Evolutionary conservation across 2,797 vertebrate genomes (phyloP).

Genomic region (Etheostoma perlongum): DNA sequence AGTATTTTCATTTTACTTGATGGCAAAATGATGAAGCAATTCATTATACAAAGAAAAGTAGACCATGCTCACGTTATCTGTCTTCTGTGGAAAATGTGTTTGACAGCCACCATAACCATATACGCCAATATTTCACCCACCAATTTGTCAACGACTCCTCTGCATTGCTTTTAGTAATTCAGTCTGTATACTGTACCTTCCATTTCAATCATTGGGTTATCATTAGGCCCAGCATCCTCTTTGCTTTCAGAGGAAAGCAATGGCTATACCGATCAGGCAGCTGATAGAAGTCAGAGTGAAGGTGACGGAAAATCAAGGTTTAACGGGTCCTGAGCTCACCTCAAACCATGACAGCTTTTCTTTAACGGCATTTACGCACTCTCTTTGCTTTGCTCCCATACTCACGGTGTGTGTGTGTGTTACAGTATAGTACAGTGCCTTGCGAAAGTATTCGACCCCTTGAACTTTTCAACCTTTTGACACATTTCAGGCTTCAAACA

Average conservation of each 20-base stretch:
- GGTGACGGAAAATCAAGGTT: conserved; percentile 50
- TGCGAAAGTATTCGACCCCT: too few relatives aligned
- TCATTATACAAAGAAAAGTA: conserved; percentile 31
- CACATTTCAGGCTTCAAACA: too few relatives aligned
- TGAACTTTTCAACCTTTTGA: too few relatives aligned
- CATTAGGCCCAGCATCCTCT: conserved; percentile 19
- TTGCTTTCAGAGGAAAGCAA: conserved; percentile 34
- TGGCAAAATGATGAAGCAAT: conserved; percentile 58
- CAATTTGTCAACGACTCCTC: conserved; percentile 47
- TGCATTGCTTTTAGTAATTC: conserved; percentile 22
- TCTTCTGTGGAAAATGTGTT: conserved; percentile 34
- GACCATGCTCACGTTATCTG: conserved; percentile 14
- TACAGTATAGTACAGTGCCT: too few relatives aligned
- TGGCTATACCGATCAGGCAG: conserved; percentile 31
- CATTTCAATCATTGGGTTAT: conserved; percentile 54
- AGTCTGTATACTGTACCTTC: conserved; percentile 42
- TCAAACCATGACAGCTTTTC: conserved; percentile 55
- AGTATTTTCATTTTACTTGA: conserved; percentile 34
- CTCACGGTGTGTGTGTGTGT: neutral
- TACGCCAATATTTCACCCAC: conserved; percentile 51
- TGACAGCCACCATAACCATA: conserved; percentile 52
- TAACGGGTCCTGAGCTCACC: conserved; percentile 42
- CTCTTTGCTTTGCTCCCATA: neutral
- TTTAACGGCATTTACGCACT: conserved; percentile 52
- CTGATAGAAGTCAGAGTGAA: conserved; percentile 43